A percentile compares a stretch with the other conserved stretches of the same genome.
Evolutionary conservation across 2,113 vertebrate genomes (phyloP).

Genomic region (Myotis davidii): DNA sequence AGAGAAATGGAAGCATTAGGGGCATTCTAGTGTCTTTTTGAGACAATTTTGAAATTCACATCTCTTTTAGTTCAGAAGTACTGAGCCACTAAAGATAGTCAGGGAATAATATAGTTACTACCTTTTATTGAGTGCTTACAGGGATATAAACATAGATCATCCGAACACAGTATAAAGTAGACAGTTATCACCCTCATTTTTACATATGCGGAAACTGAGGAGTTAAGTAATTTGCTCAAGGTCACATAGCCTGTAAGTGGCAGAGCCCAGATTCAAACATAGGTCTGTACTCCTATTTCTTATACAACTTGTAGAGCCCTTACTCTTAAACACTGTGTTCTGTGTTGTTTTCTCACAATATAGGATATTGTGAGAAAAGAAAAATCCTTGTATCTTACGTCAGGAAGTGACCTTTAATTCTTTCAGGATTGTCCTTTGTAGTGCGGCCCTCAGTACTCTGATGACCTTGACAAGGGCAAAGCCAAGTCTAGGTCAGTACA

Average conservation of each 20-base stretch:
- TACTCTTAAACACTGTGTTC: conserved; percentile 24
- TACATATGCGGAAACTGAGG: neutral
- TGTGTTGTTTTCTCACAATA: neutral
- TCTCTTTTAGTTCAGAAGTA: conserved; percentile 18
- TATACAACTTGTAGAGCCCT: neutral
- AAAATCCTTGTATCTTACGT: conserved; percentile 19
- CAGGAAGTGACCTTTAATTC: neutral
- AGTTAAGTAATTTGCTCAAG: conserved; percentile 45
- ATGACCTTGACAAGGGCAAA: conserved; percentile 25
- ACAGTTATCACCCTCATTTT: neutral
- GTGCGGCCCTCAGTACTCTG: neutral
- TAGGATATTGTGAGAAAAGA: neutral
- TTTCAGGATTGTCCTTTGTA: conserved; percentile 7
- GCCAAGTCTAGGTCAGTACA: neutral
- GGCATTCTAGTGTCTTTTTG: neutral
- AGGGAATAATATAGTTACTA: neutral
- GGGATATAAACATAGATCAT: neutral
- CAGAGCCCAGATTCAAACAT: conserved; percentile 27
- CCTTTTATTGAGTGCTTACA: neutral
- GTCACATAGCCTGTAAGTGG: neutral
- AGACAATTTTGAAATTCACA: conserved; percentile 42
- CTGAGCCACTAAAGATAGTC: neutral
- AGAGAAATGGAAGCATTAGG: conserved; percentile 44
- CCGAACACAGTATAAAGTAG: neutral
- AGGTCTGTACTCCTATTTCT: neutral